phyloP scores from a whole-genome alignment of 2,888 invertebrate species.

The Drosophila atripex region DNA sequence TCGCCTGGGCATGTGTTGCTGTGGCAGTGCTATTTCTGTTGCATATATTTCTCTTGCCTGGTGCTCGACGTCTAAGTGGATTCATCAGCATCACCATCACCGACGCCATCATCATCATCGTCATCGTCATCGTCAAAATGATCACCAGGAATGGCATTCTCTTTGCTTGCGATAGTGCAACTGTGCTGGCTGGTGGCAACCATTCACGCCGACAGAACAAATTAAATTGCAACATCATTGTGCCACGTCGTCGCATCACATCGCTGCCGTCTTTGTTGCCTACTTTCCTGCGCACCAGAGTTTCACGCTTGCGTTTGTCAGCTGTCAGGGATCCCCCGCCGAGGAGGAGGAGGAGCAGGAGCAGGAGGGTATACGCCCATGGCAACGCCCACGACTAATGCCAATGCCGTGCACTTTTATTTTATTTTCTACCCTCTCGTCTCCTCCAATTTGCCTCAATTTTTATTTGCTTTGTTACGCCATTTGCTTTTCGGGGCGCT shows the following conservation, averaged over 20 bases:
- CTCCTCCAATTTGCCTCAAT: constrained; percentile 56
- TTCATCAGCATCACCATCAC: constrained; percentile 63
- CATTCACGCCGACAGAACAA: constrained; percentile 64
- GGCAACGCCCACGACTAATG: constrained; percentile 36
- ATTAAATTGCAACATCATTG: constrained; percentile 77
- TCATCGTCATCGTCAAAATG: constrained; percentile 54
- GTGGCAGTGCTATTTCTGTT: background rate
- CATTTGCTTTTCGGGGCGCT: constrained; percentile 55
- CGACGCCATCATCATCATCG: constrained; percentile 44
- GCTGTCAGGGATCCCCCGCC: constrained; percentile 58
- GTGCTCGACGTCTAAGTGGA: constrained; percentile 64
- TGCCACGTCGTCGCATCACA: constrained; percentile 44
- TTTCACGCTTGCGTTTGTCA: constrained; percentile 57
- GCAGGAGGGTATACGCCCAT: constrained; percentile 35
- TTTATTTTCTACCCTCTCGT: constrained; percentile 24
- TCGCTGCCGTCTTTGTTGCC: constrained; percentile 65
- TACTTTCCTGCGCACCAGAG: constrained; percentile 55
- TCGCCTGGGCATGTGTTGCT: constrained; percentile 4
- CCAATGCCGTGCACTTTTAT: constrained; percentile 48
- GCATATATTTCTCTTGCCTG: constrained; percentile 10
- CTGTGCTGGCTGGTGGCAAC: constrained; percentile 56
- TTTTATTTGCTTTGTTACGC: constrained; percentile 60
- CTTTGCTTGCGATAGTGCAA: constrained; percentile 51
- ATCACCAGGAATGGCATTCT: constrained; percentile 40
- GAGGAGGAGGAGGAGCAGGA: constrained; percentile 25